Evolutionary conservation across 1,140 invertebrate species (phyloP).

Genomic region (Chironomus striatipennis): DNA sequence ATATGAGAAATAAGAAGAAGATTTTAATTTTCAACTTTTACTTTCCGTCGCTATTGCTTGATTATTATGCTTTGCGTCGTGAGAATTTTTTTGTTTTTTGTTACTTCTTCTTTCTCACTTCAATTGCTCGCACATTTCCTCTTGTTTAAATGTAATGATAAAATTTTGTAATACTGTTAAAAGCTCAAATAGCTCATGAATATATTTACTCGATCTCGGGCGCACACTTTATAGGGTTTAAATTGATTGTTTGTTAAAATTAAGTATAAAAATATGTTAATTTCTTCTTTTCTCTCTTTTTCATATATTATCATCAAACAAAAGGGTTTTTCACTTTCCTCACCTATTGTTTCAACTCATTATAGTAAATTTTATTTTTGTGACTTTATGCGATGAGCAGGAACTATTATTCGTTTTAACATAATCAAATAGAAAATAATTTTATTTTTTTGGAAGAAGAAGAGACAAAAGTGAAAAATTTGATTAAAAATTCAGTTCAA

Average conservation of each 20-base stretch:
- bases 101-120: too few species aligned
- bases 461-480: neutral
- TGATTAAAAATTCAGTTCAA: conserved; percentile 14
- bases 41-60: neutral
- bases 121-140: too few species aligned
- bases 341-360: neutral
- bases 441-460: neutral
- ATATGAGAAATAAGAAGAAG: neutral
- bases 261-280: neutral
- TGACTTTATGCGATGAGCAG: neutral
- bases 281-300: neutral
- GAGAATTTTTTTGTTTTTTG: neutral
- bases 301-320: neutral
- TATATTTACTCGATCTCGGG: neutral
- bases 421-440: conserved; percentile 10
- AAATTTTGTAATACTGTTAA: neutral
- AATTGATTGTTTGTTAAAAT: neutral
- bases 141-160: too few species aligned
- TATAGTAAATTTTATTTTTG: neutral
- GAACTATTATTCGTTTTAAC: neutral
- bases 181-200: neutral
- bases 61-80: neutral
- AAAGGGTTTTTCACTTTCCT: conserved; percentile 12
- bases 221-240: neutral
- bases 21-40: conserved; percentile 1